Evolutionary conservation across 2,888 invertebrate species (phyloP), one percentile per base, ranked within the genome.

Genomic region (Gnatocerus cornutus): DNA sequence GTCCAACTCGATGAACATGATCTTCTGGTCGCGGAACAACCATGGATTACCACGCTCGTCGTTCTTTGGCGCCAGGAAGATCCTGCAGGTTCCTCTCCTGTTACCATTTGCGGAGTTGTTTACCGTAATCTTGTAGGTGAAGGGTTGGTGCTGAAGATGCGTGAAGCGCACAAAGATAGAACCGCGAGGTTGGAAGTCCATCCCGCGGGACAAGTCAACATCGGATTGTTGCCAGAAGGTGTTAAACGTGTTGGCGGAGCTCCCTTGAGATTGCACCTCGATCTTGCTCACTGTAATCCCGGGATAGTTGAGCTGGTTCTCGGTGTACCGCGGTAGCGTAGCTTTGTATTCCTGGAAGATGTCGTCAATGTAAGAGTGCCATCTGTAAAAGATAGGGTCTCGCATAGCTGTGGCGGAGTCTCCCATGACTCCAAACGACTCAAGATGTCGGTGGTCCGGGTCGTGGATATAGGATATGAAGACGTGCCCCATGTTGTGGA

Each of bases 381-480:
- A 95, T 80, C 93, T 90, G 86, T 95, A 95, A 87, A 95, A 95
- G 12, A 92, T 85, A 0, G 95, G 95, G 84, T 96, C 96, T 1
- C 95, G 87, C 94, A 95, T 95, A 0, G 95, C 93, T 0, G 94
- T 94, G 0, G 93, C 89, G 0, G 93, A 90, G 80, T 95, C 95
- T 0, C 94, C 94, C 89, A 95, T 95, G 27, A 94, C 92, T 41
- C 92, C 91, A 78, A 92, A 92, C 52, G 89, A 89, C 85, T 95
- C 95, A 86, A 92, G 83, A 80, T 92, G 90, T 68, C 91, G 87
- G 80, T 91, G 90, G 82, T 94, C 93, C 0, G 95, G 94, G 83
- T 96, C 95, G 79, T 95, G 95, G 1, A 90, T 85, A 81, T 90
- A 92, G 0, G 93, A 90, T 71, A 95, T 89, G 79, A 93, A 88